Evolutionary conservation across 2,113 vertebrate species (phyloP).

Genomic region (Catharus fuscescens): DNA sequence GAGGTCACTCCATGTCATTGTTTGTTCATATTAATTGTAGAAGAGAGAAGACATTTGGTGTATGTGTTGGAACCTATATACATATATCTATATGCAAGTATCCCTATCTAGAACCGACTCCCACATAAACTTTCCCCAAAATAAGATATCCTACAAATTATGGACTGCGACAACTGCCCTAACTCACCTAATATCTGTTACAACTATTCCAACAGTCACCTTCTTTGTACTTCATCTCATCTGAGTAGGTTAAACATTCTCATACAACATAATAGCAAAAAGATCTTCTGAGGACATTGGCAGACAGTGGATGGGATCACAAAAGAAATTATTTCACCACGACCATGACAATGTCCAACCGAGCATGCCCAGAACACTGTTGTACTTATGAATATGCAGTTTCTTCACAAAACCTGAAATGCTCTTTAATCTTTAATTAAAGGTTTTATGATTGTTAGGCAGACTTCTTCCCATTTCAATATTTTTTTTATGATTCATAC

Average conservation of each 20-base stretch:
- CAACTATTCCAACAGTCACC: neutral
- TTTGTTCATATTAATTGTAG: neutral
- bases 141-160: neutral
- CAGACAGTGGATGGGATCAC: neutral
- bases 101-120: neutral
- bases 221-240: neutral
- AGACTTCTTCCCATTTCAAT: neutral
- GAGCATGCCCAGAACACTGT: neutral
- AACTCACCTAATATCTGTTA: neutral
- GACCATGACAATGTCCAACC: neutral
- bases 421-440: neutral
- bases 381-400: neutral
- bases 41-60: neutral
- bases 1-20: neutral
- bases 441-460: neutral
- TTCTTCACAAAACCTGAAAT: neutral
- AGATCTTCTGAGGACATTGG: neutral
- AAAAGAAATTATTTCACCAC: neutral
- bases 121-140: neutral
- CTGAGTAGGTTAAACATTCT: neutral
- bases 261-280: neutral
- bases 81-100: neutral
- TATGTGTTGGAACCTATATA: accelerated
- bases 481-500: neutral
- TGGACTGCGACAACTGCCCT: neutral